Percentiles rank a stretch among this genome's conserved stretches.
These are phyloP conservation scores for Lordiphosa andalusiaca DNA, from an alignment of 2,888 invertebrate genomes.

Conservation along the genomic window DNA sequence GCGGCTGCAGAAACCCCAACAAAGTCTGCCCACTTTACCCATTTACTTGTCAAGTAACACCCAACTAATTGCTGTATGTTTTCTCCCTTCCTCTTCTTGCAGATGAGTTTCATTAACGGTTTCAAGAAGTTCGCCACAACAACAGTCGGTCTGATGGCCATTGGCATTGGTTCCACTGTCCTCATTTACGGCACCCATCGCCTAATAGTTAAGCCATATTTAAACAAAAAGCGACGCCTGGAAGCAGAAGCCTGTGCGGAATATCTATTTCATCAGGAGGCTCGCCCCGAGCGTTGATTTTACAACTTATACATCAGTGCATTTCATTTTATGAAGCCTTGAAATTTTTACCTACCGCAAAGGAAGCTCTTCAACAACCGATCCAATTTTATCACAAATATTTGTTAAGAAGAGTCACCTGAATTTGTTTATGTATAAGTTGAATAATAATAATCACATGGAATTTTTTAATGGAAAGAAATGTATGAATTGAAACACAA, in stretches of 20 bases:
- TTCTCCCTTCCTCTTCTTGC: conserved; percentile 29
- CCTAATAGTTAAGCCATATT: conserved; percentile 65
- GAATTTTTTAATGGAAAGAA: conserved; percentile 33
- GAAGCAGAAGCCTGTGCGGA: conserved; percentile 77
- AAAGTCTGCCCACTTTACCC: conserved; percentile 45
- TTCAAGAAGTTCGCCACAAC: conserved; percentile 58
- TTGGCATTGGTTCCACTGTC: conserved; percentile 69
- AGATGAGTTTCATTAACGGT: conserved; percentile 77
- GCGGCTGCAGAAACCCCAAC: conserved; percentile 17
- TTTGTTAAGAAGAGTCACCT: background rate
- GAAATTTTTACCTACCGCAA: conserved; percentile 2
- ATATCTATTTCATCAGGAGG: conserved; percentile 76
- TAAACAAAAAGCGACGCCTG: conserved; percentile 60
- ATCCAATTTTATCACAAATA: background rate
- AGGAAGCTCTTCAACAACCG: background rate
- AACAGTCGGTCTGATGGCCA: conserved; percentile 71
- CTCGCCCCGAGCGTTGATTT: conserved; percentile 28
- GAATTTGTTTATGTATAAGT: conserved; percentile 25
- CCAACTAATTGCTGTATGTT: background rate
- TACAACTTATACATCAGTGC: background rate
- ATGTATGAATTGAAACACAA: conserved; percentile 34
- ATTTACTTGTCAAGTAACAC: background rate
- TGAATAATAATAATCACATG: conserved; percentile 22
- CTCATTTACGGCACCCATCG: conserved; percentile 60
- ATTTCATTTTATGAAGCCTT: background rate